phyloP scores from a whole-genome alignment of 2,113 vertebrate genomes.

The Vimba vimba region DNA sequence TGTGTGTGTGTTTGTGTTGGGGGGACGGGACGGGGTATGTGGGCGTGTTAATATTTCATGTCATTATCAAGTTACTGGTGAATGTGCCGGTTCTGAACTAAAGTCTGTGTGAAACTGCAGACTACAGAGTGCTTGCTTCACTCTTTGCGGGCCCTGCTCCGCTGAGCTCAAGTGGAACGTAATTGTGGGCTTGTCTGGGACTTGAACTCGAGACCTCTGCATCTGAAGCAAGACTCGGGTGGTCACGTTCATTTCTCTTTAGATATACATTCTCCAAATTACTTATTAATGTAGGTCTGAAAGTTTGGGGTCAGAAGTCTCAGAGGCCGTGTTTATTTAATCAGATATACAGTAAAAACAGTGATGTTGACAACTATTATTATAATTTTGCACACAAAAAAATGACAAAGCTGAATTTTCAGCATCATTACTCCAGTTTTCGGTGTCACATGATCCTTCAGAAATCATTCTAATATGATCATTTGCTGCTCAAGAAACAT shows the following conservation, averaged over 20 bases:
- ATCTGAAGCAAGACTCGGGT: not conserved
- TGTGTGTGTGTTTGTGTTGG: too few relatives aligned
- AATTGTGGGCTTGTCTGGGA: conserved; percentile 10
- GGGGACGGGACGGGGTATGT: not conserved
- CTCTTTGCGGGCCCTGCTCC: not conserved
- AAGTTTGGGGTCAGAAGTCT: too few relatives aligned
- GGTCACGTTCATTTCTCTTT: not conserved
- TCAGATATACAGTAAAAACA: too few relatives aligned
- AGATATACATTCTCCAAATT: not conserved
- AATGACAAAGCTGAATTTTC: too few relatives aligned
- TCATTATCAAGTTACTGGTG: conserved; percentile 22
- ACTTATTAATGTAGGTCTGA: not conserved
- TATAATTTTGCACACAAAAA: too few relatives aligned
- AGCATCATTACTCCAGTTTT: too few relatives aligned
- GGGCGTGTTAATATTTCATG: conserved; percentile 37
- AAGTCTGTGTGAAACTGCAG: conserved; percentile 17
- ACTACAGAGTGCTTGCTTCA: not conserved
- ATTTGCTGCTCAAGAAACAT: too few relatives aligned
- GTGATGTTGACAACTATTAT: too few relatives aligned
- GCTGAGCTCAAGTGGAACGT: not conserved
- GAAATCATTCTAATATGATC: too few relatives aligned
- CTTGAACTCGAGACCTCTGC: conserved; percentile 18
- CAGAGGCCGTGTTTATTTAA: too few relatives aligned
- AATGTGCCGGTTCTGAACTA: conserved; percentile 15
- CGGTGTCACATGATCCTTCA: too few relatives aligned